These are phyloP conservation scores for Pomphorhynchus laevis DNA, from an alignment of 1,140 invertebrate species.

Conservation along the genomic window DNA sequence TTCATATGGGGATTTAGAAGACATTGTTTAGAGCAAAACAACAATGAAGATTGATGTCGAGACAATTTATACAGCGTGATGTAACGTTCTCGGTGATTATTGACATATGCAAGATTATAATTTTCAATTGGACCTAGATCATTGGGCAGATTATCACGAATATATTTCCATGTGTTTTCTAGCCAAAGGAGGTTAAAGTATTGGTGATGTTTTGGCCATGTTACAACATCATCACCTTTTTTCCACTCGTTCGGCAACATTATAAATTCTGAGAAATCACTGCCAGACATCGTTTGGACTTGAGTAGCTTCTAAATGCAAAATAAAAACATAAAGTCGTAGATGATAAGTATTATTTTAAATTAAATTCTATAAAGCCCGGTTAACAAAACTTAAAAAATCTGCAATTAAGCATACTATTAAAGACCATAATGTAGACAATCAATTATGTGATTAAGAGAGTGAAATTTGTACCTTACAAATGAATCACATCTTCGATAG, in stretches of 20 bases:
- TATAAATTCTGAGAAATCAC: constrained; percentile 6
- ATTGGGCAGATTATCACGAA: constrained; percentile 5
- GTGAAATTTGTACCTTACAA: too few species aligned
- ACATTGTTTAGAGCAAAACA: too few species aligned
- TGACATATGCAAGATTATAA: constrained; percentile 1
- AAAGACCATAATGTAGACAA: too few species aligned
- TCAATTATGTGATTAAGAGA: too few species aligned
- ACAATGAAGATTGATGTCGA: too few species aligned
- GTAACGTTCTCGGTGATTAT: background rate
- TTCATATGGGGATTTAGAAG: too few species aligned
- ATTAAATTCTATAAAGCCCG: too few species aligned
- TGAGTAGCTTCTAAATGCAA: constrained; percentile 9
- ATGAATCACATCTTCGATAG: too few species aligned
- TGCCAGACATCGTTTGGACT: constrained; percentile 6
- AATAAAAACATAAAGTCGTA: background rate
- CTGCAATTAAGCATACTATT: too few species aligned
- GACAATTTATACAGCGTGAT: constrained; percentile 5
- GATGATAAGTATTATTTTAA: background rate
- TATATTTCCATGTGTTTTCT: constrained; percentile 8
- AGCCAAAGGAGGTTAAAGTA: constrained; percentile 6
- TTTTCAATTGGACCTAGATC: constrained; percentile 4
- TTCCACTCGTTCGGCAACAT: constrained; percentile 8
- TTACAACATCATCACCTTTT: constrained; percentile 2
- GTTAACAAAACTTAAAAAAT: too few species aligned
- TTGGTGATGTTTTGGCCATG: constrained; percentile 4